Evolutionary conservation across 2,797 vertebrate genomes (phyloP), one percentile per base, ranked within the genome.

Genomic region (Fratercula arctica): DNA sequence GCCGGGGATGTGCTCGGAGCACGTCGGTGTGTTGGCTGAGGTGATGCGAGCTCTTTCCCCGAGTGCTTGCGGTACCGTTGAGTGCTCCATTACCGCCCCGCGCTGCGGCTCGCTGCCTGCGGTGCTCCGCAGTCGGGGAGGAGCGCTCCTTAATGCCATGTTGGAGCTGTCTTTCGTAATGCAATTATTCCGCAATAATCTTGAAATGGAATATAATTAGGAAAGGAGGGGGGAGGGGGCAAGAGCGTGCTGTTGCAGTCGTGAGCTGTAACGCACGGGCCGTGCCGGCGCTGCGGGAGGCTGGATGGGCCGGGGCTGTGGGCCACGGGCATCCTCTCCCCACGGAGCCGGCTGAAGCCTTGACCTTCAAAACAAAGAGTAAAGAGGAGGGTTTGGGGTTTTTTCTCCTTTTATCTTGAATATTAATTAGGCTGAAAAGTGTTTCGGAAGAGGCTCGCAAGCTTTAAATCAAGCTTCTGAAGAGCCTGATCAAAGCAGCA

Each of bases 171-270:
- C 86, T 45, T 89, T 61, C 1, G 0, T 56, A 86, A 76, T 67
- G 89, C 87, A 88, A 93, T 90, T 91, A 76, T 72, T 84, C 72
- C 6, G 8, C 89, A 86, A 57, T 86, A 69, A 45, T 92, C 91
- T 60, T 54, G 60, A 95, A 92, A 80, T 78, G 95, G 80, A 72
- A 54, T 16, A 45, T 79, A 93, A 90, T 96, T 67, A 96, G 80
- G 83, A 60, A 67, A 56, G 82, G 76, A 28, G 45, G 2, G 21
- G 10, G 50, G 50, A 29, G 11, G 35, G 16, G 35, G 35, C 35
- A 26, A 43, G 35, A 25, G 50, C 0, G 5, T 57, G 81, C 45
- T 61, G 1, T 29, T 10, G 1, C 7, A 25, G 59, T 9, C 0
- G 1, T 39, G 50, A n/a, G 78, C 39, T 75, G 69, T 23, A 45